Base-by-base conservation (phyloP, 2,888 invertebrate species). In the Neuroscelio doddi region DNA sequence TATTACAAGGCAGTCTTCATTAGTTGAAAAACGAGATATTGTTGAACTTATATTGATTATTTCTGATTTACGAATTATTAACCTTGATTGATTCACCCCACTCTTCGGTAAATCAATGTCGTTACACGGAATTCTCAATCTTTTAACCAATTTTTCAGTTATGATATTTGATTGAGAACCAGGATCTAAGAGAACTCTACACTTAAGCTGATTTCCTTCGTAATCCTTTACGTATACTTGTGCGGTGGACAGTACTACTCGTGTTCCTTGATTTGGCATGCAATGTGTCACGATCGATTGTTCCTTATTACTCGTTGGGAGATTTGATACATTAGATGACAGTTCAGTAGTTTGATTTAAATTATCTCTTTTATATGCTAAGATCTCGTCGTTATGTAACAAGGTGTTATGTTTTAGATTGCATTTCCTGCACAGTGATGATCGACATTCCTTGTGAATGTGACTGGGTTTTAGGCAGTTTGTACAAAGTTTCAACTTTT, bases 261-360 rank as follows among this genome's bases (percentile, higher is more conserved):
- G 21, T 3, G 26, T 34, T 10, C 14, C 9, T 7, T 30, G 12
- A 8, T 7, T 10, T 12, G 38, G 30, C 5, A 29, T 12, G 21
- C 57, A 57, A 42, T 49, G 42, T 8, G 41, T 21, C 16, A 51
- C n/a, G n/a, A n/a, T n/a, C n/a, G n/a, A n/a, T n/a, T n/a, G n/a
- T n/a, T n/a, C 46, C 4, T n/a, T n/a, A n/a, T n/a, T n/a, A n/a
- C n/a, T n/a, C n/a, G n/a, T n/a, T n/a, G n/a, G n/a, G n/a, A n/a
- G n/a, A n/a, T n/a, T n/a, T n/a, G n/a, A n/a, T n/a, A n/a, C n/a
- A n/a, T n/a, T n/a, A n/a, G n/a, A n/a, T n/a, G n/a, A n/a, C n/a
- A n/a, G n/a, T n/a, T n/a, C n/a, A n/a, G n/a, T n/a, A n/a, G n/a
- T n/a, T n/a, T n/a, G n/a, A n/a, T n/a, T n/a, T n/a, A n/a, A n/a